Percentiles rank a stretch among this genome's conserved stretches.
Evolutionary conservation across 2,797 vertebrate species (phyloP).

Genomic region (Eulemur coronatus): DNA sequence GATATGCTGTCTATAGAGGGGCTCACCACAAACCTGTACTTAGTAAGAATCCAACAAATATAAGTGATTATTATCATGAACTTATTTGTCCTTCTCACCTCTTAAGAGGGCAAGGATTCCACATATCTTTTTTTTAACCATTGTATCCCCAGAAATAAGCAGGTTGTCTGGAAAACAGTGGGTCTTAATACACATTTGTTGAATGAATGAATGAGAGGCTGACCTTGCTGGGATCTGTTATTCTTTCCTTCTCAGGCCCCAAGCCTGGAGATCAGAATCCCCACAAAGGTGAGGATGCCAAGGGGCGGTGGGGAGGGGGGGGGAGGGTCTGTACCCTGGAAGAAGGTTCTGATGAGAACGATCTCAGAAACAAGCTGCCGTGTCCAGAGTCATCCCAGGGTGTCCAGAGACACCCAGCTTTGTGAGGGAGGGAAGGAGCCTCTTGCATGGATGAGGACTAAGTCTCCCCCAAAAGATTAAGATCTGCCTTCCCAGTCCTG

Average conservation of each 20-base stretch:
- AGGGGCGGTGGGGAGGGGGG: no score
- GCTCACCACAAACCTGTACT: background rate
- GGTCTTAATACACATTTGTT: background rate
- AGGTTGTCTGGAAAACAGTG: background rate
- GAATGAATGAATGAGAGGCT: background rate
- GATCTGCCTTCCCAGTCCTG: background rate
- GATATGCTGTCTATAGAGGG: constrained; percentile 84
- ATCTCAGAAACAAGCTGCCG: background rate
- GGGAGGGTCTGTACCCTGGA: background rate
- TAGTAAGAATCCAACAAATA: background rate
- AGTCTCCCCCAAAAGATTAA: background rate
- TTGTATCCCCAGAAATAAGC: background rate
- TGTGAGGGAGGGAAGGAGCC: background rate
- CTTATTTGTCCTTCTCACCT: background rate
- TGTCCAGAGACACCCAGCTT: background rate
- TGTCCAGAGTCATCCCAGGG: background rate
- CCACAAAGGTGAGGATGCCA: background rate
- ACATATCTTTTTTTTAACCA: background rate
- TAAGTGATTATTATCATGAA: background rate
- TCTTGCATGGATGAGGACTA: background rate
- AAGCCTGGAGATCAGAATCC: background rate
- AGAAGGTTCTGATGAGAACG: background rate
- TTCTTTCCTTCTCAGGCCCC: background rate
- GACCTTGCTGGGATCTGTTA: background rate
- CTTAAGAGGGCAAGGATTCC: background rate